Evolutionary conservation across 2,888 invertebrate species (phyloP), one percentile per base, ranked within the genome.

Genomic region (Rotaria macrura): DNA sequence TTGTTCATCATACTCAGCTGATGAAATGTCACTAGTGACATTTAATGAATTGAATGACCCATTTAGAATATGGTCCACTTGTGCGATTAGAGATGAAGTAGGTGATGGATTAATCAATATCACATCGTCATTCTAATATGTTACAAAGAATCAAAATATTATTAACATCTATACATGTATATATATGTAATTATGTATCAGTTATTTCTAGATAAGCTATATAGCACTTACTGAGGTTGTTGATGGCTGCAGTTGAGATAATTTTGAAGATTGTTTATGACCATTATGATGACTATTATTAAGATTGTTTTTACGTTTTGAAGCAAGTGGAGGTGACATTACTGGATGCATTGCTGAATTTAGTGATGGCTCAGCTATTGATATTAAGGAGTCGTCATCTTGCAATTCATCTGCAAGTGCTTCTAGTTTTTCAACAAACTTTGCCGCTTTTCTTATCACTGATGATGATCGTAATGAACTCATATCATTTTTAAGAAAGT

Each of bases 381-480:
- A 65, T 65, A 65, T 65, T 34, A 65, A 25, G 25, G 79, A 43
- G 25, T 43, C 40, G 43, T 79, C 79, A 79, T 79, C 9, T 40
- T 79, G 79, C n/a, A 79, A 43, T 12, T 79, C 43, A 79, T 79
- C n/a, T 14, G 43, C 23, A n/a, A 79, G 43, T n/a, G 43, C n/a
- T 79, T 79, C 79, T 10, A 79, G 43, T 79, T 79, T 79, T 79
- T 79, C 79, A 79, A 79, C n/a, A 43, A 79, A 79, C n/a, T 43
- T 40, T n/a, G 43, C n/a, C 43, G 79, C 79, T 43, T 43, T 40
- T 43, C 9, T 40, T 12, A 14, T 14, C 17, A 79, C 43, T 5
- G 79, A 25, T 12, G 40, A 1, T 79, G 79, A 79, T 43, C 43
- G 1, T 43, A 79, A 25, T 43, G 79, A 79, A 43, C 43, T 79